phyloP scores from a whole-genome alignment of 2,797 vertebrate genomes.

The Sphaeramia orbicularis region DNA sequence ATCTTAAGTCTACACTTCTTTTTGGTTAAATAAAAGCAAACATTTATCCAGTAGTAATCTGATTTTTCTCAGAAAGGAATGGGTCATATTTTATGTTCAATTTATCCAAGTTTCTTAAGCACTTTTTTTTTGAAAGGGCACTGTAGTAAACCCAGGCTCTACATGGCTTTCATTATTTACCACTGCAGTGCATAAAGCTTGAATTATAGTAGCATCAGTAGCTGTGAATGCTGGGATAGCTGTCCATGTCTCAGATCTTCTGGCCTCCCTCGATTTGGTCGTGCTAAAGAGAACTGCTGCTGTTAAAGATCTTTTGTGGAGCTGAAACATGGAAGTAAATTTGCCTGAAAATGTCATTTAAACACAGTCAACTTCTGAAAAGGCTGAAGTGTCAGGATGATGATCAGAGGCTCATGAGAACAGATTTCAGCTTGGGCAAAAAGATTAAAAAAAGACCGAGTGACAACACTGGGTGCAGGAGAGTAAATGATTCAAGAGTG shows the following conservation, averaged over 20 bases:
- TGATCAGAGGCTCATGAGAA: constrained; percentile 35
- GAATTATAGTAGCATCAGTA: constrained; percentile 1
- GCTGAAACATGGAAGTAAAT: constrained; percentile 57
- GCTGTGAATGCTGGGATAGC: constrained; percentile 14
- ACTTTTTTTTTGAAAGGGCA: background rate
- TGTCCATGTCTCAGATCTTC: constrained; percentile 12
- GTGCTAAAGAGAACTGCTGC: constrained; percentile 10
- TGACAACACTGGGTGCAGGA: background rate
- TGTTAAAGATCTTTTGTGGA: constrained; percentile 25
- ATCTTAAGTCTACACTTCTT: too few relatives aligned
- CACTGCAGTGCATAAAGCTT: background rate
- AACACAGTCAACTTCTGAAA: background rate
- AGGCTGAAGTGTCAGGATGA: background rate
- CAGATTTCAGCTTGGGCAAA: background rate
- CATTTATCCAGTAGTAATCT: background rate
- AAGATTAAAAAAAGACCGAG: constrained; percentile 14
- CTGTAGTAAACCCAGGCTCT: background rate
- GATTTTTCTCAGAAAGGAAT: background rate
- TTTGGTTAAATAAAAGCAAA: too few relatives aligned
- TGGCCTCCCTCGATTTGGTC: constrained; percentile 21
- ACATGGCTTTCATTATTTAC: background rate
- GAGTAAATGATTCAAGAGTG: constrained; percentile 40
- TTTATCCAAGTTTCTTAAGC: constrained; percentile 5
- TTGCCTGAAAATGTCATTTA: constrained; percentile 13
- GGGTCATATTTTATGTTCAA: constrained; percentile 14